Evolutionary conservation across 2,888 invertebrate genomes (phyloP), one percentile per base, ranked within the genome.

Genomic region (Syritta pipiens): DNA sequence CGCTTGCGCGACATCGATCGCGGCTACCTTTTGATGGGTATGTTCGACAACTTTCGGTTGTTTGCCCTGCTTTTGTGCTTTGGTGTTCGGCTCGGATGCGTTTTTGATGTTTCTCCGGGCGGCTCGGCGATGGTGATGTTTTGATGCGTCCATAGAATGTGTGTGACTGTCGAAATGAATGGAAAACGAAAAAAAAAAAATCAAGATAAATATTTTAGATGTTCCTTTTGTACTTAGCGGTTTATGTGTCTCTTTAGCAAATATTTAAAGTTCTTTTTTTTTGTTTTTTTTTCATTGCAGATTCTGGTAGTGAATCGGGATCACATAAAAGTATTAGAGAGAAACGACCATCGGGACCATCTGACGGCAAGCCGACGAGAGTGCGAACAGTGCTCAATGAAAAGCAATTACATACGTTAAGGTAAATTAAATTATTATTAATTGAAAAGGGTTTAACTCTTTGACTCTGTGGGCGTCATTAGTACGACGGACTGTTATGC

Each of bases 321-420:
- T 96, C 95, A 57, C 96, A 95, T 89, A 96, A 95, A 90, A 94
- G 95, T 86, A 92, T 93, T 77, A 90, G 91, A 83, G 90, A 89
- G 67, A 89, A 89, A 83, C 85, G 89, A 83, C 87, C 89, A 82
- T 89, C 89, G 79, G 89, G 89, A 82, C 88, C 89, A 83, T 89
- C 89, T 74, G 97, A 97, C 89, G 97, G 97, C 59, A 99, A 99
- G 88, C 97, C 99, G 7, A 99, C 99, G n/a, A 91, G 99, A 84
- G 98, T 99, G 67, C 93, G 99, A 82, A 99, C 99, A 1, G 99
- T 99, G 30, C 93, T 99, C 77, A 99, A 98, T 89, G 99, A 99
- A 90, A 98, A 98, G 89, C 99, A 99, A 89, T 91, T 99, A 84
- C 97, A 98, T 90, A 99, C 98, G 4, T 91, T 99, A 84, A 93